phyloP scores from a whole-genome alignment of 2,888 invertebrate species.

The Eupithecia inturbata region DNA sequence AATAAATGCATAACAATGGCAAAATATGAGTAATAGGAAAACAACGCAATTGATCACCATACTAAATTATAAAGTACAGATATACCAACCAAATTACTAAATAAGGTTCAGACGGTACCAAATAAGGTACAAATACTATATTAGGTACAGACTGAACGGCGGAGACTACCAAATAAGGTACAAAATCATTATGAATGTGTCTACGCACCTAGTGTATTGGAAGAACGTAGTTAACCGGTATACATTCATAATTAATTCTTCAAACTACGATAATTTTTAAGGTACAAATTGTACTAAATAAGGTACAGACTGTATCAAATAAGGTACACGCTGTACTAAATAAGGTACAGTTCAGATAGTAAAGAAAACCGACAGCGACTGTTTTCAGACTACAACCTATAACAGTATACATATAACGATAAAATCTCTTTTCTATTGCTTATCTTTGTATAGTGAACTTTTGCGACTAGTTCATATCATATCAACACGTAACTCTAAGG shows the following conservation, averaged over 20 bases:
- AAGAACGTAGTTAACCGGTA: too few species aligned
- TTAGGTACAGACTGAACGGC: background rate
- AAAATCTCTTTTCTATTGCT: constrained; percentile 14
- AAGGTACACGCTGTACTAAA: background rate
- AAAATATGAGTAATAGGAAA: background rate
- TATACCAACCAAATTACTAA: background rate
- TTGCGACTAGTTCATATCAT: constrained; percentile 12
- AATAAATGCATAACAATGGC: constrained; percentile 12
- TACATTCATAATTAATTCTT: too few species aligned
- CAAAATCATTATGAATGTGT: too few species aligned
- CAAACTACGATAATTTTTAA: too few species aligned
- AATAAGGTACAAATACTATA: background rate
- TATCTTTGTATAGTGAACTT: constrained; percentile 11
- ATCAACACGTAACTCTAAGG: background rate
- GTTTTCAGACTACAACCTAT: background rate
- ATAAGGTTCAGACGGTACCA: background rate
- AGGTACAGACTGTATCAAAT: background rate
- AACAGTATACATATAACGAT: constrained; percentile 3
- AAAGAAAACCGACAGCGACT: background rate
- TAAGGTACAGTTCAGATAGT: background rate
- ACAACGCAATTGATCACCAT: background rate
- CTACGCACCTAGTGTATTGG: too few species aligned
- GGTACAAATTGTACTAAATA: too few species aligned
- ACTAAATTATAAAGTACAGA: background rate
- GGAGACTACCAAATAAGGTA: too few species aligned